Evolutionary conservation across 2,113 vertebrate genomes (phyloP).

Genomic region (Indicator maculatus): DNA sequence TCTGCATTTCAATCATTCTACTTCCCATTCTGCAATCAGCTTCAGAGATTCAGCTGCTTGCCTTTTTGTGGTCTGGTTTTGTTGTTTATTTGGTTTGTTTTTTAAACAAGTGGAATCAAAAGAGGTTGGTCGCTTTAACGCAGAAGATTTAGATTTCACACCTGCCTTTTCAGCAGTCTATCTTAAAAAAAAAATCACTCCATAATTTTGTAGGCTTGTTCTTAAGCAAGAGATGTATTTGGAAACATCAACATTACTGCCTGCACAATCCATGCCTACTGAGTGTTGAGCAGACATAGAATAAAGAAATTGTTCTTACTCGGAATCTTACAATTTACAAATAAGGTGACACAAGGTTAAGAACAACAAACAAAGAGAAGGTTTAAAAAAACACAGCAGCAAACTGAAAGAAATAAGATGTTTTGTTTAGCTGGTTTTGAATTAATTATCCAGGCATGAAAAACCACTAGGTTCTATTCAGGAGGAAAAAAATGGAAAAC

Average conservation of each 20-base stretch:
- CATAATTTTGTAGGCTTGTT: not conserved
- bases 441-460: conserved; percentile 29
- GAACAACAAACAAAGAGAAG: not conserved
- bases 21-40: not conserved
- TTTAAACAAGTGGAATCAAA: not conserved
- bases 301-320: not conserved
- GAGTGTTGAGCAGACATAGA: not conserved
- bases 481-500: conserved; percentile 6
- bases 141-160: not conserved
- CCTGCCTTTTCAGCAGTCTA: not conserved
- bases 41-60: not conserved
- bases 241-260: not conserved
- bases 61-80: not conserved
- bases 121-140: not conserved
- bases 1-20: not conserved
- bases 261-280: not conserved
- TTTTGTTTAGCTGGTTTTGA: conserved; percentile 20
- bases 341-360: not conserved
- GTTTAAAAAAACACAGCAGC: not conserved
- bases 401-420: not conserved
- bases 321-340: not conserved
- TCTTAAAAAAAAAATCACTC: not conserved
- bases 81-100: not conserved
- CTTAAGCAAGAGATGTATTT: not conserved
- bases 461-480: not conserved